Evolutionary conservation across 2,113 vertebrate species (phyloP).

Genomic region (Cichladusa arquata): DNA sequence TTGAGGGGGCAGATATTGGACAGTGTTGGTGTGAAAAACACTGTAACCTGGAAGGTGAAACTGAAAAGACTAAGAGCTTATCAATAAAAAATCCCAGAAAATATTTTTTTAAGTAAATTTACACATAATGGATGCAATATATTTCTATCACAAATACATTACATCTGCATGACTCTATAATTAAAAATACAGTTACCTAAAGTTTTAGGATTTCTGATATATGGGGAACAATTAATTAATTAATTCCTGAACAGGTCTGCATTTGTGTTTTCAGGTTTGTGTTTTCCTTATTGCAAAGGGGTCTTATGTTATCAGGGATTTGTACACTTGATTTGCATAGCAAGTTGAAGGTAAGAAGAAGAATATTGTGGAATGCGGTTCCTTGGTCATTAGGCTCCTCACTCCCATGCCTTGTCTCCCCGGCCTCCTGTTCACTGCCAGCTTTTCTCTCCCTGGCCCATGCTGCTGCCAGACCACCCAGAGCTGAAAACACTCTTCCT

Average conservation of each 20-base stretch:
- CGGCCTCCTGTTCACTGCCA: not conserved
- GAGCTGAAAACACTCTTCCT: not conserved
- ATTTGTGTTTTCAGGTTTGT: not conserved
- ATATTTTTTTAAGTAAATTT: not conserved
- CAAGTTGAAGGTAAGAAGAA: not conserved
- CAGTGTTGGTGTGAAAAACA: not conserved
- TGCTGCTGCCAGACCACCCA: not conserved
- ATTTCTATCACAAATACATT: not conserved
- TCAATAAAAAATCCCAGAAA: not conserved
- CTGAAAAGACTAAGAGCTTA: not conserved
- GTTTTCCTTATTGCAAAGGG: not conserved
- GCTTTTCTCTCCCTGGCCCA: not conserved
- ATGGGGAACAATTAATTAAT: not conserved
- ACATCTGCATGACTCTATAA: not conserved
- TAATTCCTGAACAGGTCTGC: not conserved
- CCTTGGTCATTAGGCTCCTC: not conserved
- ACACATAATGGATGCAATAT: not conserved
- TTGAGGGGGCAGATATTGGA: not conserved
- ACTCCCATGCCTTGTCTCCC: not conserved
- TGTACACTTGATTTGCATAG: not conserved
- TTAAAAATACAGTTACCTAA: not conserved
- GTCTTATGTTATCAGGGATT: not conserved
- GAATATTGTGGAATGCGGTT: not conserved
- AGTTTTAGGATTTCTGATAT: not conserved
- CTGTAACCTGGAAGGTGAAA: not conserved